Evolutionary conservation across 2,113 vertebrate genomes (phyloP).

Genomic region (Australoheros scitulus): DNA sequence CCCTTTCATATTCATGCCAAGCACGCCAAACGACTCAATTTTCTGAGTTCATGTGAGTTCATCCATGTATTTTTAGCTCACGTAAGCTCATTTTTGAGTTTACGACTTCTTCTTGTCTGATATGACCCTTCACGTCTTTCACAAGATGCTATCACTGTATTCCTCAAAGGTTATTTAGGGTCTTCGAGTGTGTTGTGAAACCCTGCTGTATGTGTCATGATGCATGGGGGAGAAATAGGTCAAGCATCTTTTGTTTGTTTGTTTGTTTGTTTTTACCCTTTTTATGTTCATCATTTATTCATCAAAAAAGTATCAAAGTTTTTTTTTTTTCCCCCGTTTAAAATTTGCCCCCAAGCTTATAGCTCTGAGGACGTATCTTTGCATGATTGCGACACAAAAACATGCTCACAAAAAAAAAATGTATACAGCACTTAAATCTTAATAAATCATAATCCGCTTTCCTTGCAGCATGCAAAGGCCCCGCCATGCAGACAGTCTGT

Average conservation of each 20-base stretch:
- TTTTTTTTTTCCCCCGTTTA: not conserved
- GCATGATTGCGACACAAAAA: not conserved
- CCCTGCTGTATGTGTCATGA: not conserved
- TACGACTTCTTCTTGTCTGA: not conserved
- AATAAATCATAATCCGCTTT: slow-evolving; percentile 46
- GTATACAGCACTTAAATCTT: slow-evolving; percentile 5
- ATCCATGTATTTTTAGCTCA: not conserved
- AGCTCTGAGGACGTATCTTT: not conserved
- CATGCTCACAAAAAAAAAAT: not conserved
- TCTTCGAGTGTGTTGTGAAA: not conserved
- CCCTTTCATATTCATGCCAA: not conserved
- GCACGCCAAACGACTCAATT: not conserved
- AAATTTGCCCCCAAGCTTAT: not conserved
- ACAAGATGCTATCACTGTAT: not conserved
- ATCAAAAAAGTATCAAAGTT: not conserved
- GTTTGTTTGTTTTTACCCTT: not conserved
- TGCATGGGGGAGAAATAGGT: slow-evolving; percentile 15
- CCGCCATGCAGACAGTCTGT: slow-evolving; percentile 12
- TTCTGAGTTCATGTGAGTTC: not conserved
- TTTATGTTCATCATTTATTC: slow-evolving; percentile 31
- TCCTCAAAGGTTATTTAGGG: slow-evolving; percentile 1
- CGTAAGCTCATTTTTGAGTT: not conserved
- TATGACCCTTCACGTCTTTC: not conserved
- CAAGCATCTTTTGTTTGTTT: slow-evolving; percentile 2
- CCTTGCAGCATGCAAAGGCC: slow-evolving; percentile 10